Conservation (phyloP, 2,888 invertebrate species). For the Miltochrista miniata region DNA sequence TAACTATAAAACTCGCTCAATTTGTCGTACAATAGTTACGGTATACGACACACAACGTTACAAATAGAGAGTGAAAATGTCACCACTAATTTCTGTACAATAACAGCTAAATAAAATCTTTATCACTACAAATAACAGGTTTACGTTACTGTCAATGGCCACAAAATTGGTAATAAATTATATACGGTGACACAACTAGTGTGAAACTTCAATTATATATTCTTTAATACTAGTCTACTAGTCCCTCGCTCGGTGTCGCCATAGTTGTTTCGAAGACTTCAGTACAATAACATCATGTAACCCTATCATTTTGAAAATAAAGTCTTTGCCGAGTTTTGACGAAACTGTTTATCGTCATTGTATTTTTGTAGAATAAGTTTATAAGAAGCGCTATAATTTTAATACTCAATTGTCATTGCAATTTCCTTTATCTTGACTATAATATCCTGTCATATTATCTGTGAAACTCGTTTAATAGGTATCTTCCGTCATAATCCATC, state of each 20-base stretch:
- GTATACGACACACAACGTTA: background rate
- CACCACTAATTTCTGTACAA: background rate
- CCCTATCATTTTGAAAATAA: slow-evolving; percentile 41
- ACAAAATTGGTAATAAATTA: slow-evolving; percentile 37
- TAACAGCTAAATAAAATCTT: slow-evolving; percentile 9
- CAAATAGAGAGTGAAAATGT: background rate
- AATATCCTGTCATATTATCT: too few relatives aligned
- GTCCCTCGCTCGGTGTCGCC: slow-evolving; percentile 14
- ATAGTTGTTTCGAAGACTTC: background rate
- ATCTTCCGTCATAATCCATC: too few relatives aligned
- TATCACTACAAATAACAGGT: slow-evolving; percentile 17
- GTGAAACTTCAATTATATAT: slow-evolving; percentile 47
- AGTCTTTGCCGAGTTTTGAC: slow-evolving; percentile 12
- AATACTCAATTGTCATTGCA: too few relatives aligned
- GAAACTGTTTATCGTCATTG: background rate
- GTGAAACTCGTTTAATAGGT: too few relatives aligned
- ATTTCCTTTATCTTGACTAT: too few relatives aligned
- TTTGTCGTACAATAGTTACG: too few relatives aligned
- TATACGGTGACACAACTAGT: slow-evolving; percentile 37
- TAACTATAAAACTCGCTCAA: too few relatives aligned
- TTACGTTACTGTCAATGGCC: slow-evolving; percentile 12
- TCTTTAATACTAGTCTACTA: slow-evolving; percentile 47
- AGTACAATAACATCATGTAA: slow-evolving; percentile 34
- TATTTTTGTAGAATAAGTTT: too few relatives aligned
- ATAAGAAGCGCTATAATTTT: too few relatives aligned